phyloP scores from a whole-genome alignment of 1,140 invertebrate genomes.

The Drosophila watanabei region DNA sequence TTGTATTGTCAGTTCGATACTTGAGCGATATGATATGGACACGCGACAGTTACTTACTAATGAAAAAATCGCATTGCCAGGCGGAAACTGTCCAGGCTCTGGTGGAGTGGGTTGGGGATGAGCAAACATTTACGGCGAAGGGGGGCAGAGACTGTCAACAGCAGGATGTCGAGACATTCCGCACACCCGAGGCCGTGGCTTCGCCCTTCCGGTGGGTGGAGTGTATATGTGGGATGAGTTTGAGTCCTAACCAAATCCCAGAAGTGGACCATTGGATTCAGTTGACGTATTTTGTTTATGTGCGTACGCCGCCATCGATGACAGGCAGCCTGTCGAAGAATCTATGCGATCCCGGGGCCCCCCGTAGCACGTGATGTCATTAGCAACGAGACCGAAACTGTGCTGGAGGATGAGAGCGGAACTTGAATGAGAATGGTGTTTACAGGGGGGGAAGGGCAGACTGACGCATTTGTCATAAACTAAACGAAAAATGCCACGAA shows the following conservation, averaged over 20 bases:
- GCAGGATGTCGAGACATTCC: slow-evolving; percentile 61
- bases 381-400: slow-evolving; percentile 57
- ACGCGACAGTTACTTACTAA: slow-evolving; percentile 57
- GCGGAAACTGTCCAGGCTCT: slow-evolving; percentile 27
- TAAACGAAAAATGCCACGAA: slow-evolving; percentile 69
- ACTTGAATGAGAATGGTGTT: slow-evolving; percentile 1
- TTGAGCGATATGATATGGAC: slow-evolving; percentile 48
- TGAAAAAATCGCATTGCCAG: slow-evolving; percentile 63
- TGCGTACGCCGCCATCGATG: slow-evolving; percentile 74
- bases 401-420: not conserved
- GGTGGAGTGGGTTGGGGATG: slow-evolving; percentile 3
- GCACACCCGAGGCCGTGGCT: slow-evolving; percentile 23
- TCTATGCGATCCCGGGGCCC: slow-evolving; percentile 26
- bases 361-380: slow-evolving; percentile 77
- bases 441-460: slow-evolving; percentile 9
- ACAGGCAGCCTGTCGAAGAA: slow-evolving; percentile 58
- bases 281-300: slow-evolving; percentile 82
- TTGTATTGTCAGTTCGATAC: slow-evolving; percentile 48
- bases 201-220: slow-evolving; percentile 2
- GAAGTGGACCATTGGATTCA: slow-evolving; percentile 63
- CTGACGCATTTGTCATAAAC: slow-evolving; percentile 78
- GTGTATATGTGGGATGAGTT: not conserved
- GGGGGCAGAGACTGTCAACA: slow-evolving; percentile 60
- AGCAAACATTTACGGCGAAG: slow-evolving; percentile 63
- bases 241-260: slow-evolving; percentile 43